These are phyloP conservation scores for Perodicticus potto DNA, from an alignment of 2,797 vertebrate genomes.

Conservation along the genomic window DNA sequence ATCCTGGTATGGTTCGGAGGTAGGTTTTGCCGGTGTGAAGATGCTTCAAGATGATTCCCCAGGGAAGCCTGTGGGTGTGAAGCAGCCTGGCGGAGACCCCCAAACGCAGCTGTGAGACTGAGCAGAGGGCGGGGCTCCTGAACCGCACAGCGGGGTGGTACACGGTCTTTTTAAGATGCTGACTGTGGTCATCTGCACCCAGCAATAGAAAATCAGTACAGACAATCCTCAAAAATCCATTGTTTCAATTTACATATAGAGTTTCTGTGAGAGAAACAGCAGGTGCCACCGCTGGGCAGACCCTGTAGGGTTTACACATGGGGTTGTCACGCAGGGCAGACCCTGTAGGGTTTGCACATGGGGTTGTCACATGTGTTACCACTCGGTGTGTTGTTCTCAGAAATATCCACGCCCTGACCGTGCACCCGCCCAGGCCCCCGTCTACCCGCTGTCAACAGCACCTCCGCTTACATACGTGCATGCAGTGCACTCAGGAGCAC, in stretches of 20 bases:
- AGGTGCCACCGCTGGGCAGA: not conserved
- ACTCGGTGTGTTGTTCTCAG: not conserved
- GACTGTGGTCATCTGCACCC: not conserved
- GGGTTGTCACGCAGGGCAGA: too few relatives aligned
- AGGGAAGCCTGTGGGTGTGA: not conserved
- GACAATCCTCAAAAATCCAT: not conserved
- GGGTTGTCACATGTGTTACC: not conserved
- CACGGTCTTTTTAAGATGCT: not conserved
- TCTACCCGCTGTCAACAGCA: not conserved
- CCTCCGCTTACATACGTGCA: not conserved
- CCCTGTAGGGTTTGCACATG: not conserved
- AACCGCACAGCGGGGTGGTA: not conserved
- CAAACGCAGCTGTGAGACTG: not conserved
- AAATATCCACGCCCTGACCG: not conserved
- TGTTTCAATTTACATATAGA: not conserved
- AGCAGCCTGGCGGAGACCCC: not conserved
- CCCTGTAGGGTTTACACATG: not conserved
- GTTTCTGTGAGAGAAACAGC: not conserved
- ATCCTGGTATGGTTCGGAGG: not conserved
- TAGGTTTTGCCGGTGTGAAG: not conserved
- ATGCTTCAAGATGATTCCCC: not conserved
- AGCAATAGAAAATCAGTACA: not conserved
- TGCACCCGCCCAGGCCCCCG: not conserved
- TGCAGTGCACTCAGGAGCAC: accelerated
- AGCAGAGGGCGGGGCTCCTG: not conserved